These are phyloP conservation scores for Electrophaes corylata DNA, from an alignment of 2,888 invertebrate species.

Conservation along the genomic window DNA sequence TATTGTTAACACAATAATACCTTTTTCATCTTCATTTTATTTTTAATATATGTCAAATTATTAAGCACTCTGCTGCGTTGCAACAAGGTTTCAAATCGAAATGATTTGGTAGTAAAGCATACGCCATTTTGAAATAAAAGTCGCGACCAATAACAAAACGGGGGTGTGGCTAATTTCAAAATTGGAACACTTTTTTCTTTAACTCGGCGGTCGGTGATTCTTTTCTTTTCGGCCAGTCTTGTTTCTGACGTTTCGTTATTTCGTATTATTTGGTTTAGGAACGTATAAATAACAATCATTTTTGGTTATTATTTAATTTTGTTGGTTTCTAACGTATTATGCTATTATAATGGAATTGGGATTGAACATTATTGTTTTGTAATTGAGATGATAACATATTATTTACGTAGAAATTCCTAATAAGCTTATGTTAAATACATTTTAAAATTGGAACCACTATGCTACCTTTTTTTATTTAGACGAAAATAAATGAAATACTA, in stretches of 20 bases:
- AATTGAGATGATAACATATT: too few species aligned
- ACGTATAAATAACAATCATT: slow-evolving; percentile 23
- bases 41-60: background rate
- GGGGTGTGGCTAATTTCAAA: slow-evolving; percentile 79
- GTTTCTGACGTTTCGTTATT: slow-evolving; percentile 40
- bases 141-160: slow-evolving; percentile 72
- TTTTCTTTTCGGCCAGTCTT: slow-evolving; percentile 62
- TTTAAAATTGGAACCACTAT: background rate
- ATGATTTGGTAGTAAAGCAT: slow-evolving; percentile 25
- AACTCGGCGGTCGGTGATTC: slow-evolving; percentile 47
- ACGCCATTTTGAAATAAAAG: slow-evolving; percentile 44
- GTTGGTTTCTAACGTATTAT: background rate
- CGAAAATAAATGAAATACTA: background rate
- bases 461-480: too few species aligned
- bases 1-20: slow-evolving; percentile 41
- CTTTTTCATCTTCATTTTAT: slow-evolving; percentile 19
- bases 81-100: slow-evolving; percentile 16
- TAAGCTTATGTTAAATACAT: background rate
- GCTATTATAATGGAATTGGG: too few species aligned
- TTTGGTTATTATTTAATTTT: slow-evolving; percentile 2
- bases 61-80: slow-evolving; percentile 16
- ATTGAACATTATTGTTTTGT: background rate
- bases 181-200: slow-evolving; percentile 74
- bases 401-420: too few species aligned
- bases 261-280: slow-evolving; percentile 22